phyloP scores from a whole-genome alignment of 1,140 invertebrate genomes.

The Medauroidea extradentata region DNA sequence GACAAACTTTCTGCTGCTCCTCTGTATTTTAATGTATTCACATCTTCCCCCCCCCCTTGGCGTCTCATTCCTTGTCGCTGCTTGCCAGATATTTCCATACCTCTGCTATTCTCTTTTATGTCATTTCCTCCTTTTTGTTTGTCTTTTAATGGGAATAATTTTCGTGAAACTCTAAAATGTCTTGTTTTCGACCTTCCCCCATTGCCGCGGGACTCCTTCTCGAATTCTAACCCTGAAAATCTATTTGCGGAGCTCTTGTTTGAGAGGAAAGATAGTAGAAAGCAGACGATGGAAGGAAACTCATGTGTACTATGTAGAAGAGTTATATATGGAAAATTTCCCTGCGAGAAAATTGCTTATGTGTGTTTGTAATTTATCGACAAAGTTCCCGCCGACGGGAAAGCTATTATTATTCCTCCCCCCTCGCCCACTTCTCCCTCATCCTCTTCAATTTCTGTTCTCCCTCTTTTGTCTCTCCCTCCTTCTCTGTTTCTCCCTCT shows the following conservation, averaged over 20 bases:
- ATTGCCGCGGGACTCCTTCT: neutral
- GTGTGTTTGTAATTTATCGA: slow-evolving; percentile 15
- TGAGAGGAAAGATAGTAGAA: too few relatives aligned
- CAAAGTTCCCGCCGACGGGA: slow-evolving; percentile 11
- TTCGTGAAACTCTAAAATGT: neutral
- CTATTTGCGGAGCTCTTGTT: slow-evolving; percentile 5
- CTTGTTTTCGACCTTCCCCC: neutral
- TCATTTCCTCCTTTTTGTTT: neutral
- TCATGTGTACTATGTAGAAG: too few relatives aligned
- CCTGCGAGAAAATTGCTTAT: slow-evolving; percentile 14
- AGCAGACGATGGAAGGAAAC: too few relatives aligned
- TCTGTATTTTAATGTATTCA: too few relatives aligned
- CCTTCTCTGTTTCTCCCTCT: too few relatives aligned
- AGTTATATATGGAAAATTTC: slow-evolving; percentile 7
- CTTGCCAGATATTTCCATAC: too few relatives aligned
- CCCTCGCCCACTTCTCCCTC: neutral
- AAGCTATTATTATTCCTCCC: slow-evolving; percentile 11
- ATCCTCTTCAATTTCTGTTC: slow-evolving; percentile 2
- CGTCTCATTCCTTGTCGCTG: too few relatives aligned
- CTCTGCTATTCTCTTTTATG: too few relatives aligned
- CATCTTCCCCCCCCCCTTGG: too few relatives aligned
- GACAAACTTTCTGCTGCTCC: too few relatives aligned
- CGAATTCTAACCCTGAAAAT: slow-evolving; percentile 7
- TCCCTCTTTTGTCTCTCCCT: neutral
- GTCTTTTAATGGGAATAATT: slow-evolving; percentile 12